phyloP scores from a whole-genome alignment of 2,797 vertebrate genomes.

The Artibeus lituratus region DNA sequence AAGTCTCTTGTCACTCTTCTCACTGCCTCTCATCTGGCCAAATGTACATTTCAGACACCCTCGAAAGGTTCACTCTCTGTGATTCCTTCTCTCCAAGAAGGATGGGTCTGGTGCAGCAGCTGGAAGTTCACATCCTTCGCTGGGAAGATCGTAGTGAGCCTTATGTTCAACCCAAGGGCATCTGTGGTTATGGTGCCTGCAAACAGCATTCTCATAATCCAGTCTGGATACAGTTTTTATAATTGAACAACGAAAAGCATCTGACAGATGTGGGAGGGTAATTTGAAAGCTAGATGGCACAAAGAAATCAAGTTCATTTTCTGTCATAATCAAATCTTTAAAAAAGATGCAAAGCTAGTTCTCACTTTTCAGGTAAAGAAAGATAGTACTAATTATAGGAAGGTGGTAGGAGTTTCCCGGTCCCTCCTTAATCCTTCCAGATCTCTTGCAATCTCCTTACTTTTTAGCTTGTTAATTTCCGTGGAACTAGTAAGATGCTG shows the following conservation, averaged over 20 bases:
- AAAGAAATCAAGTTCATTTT: slow-evolving; percentile 75
- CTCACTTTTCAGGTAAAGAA: slow-evolving; percentile 27
- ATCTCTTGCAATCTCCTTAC: slow-evolving; percentile 35
- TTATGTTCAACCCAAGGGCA: slow-evolving; percentile 51
- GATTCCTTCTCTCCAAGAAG: slow-evolving; percentile 56
- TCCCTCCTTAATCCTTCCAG: neutral
- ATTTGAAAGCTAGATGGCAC: slow-evolving; percentile 65
- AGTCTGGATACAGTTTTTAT: slow-evolving; percentile 54
- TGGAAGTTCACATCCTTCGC: slow-evolving; percentile 59
- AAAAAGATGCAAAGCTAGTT: slow-evolving; percentile 13
- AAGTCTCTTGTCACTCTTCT: slow-evolving; percentile 13
- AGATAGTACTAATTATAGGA: slow-evolving; percentile 39
- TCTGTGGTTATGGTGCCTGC: slow-evolving; percentile 35
- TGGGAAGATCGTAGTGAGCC: slow-evolving; percentile 47
- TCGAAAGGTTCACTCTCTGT: slow-evolving; percentile 19
- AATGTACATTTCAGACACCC: neutral
- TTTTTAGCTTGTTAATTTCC: slow-evolving; percentile 56
- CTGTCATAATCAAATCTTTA: slow-evolving; percentile 63
- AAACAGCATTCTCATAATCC: slow-evolving; percentile 51
- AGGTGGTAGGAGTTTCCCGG: neutral
- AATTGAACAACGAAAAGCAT: slow-evolving; percentile 62
- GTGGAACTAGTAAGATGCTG: slow-evolving; percentile 56
- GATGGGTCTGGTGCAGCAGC: slow-evolving; percentile 56
- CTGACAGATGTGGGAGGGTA: slow-evolving; percentile 61
- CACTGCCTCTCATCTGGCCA: neutral